Percentiles rank a stretch among this genome's conserved stretches.
These are phyloP conservation scores for Adela reaumurella DNA, from an alignment of 2,888 invertebrate genomes.

Conservation along the genomic window DNA sequence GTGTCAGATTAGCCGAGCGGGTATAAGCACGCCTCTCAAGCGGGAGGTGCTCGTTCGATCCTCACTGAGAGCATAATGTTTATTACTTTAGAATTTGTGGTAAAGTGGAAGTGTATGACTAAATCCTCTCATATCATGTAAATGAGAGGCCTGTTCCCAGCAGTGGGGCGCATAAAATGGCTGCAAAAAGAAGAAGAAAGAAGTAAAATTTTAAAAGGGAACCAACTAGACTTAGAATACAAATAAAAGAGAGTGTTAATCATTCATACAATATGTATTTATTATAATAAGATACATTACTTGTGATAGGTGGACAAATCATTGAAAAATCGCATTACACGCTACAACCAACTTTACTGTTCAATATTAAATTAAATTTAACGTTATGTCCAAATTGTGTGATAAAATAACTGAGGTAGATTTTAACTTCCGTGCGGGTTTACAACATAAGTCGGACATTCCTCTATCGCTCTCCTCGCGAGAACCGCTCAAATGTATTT, in stretches of 20 bases:
- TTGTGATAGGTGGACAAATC: conserved; percentile 55
- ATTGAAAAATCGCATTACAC: conserved; percentile 40
- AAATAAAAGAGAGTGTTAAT: conserved; percentile 25
- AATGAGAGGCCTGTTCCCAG: too few species aligned
- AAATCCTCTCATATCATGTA: too few species aligned
- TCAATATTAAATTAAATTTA: conserved; percentile 39
- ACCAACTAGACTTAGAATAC: too few species aligned
- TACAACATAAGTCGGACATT: conserved; percentile 44
- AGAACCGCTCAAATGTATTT: conserved; percentile 14
- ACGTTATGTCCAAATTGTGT: conserved; percentile 53
- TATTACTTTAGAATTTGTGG: too few species aligned
- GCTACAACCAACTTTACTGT: conserved; percentile 40
- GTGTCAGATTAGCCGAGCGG: too few species aligned
- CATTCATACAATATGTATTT: conserved; percentile 58
- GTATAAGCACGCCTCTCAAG: too few species aligned
- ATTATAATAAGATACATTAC: conserved; percentile 55
- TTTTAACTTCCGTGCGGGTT: conserved; percentile 34
- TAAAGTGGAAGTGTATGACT: too few species aligned
- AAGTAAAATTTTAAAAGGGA: too few species aligned
- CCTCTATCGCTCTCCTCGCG: not conserved
- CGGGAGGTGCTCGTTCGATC: too few species aligned
- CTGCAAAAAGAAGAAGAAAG: too few species aligned
- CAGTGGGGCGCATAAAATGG: too few species aligned
- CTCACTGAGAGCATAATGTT: too few species aligned
- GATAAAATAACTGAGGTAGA: conserved; percentile 58